These are phyloP conservation scores for Aradophagus sp. DNA, from an alignment of 1,140 invertebrate species.

Conservation along the genomic window DNA sequence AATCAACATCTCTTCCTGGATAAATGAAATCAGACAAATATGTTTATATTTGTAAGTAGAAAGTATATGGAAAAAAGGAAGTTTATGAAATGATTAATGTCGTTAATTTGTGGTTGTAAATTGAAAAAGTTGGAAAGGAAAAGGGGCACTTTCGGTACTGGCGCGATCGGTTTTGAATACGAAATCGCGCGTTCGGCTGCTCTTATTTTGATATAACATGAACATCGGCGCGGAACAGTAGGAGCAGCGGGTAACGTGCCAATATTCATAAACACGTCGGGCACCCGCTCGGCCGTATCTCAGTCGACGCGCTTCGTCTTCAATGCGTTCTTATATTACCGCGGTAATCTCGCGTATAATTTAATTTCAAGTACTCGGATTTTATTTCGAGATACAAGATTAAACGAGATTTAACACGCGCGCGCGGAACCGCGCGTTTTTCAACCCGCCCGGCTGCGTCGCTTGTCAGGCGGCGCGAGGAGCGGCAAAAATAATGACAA, in stretches of 20 bases:
- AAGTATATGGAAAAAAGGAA: no score
- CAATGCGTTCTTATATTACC: slow-evolving; percentile 59
- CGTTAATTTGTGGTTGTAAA: no score
- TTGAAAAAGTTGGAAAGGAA: no score
- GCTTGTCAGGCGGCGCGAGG: no score
- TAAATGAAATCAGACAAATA: no score
- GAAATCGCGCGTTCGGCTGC: slow-evolving; percentile 4
- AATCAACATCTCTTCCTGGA: no score
- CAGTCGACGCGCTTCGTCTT: slow-evolving; percentile 57
- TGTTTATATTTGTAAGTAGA: no score
- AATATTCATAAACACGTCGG: slow-evolving; percentile 70
- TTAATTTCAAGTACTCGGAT: slow-evolving; percentile 52
- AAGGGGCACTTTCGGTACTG: no score
- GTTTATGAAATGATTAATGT: no score
- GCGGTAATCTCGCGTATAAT: slow-evolving; percentile 51
- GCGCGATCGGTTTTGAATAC: slow-evolving; percentile 21
- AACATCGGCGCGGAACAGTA: slow-evolving; percentile 42
- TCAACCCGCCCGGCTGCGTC: slow-evolving; percentile 24
- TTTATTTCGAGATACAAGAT: slow-evolving; percentile 53
- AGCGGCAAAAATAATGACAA: no score
- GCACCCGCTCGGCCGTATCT: slow-evolving; percentile 63
- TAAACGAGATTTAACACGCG: slow-evolving; percentile 56
- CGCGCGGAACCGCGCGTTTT: slow-evolving; percentile 37
- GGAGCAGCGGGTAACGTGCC: slow-evolving; percentile 58
- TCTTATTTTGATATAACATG: slow-evolving; percentile 36